These are phyloP conservation scores for Polia nebulosa DNA, from an alignment of 2,888 invertebrate species.

Conservation along the genomic window DNA sequence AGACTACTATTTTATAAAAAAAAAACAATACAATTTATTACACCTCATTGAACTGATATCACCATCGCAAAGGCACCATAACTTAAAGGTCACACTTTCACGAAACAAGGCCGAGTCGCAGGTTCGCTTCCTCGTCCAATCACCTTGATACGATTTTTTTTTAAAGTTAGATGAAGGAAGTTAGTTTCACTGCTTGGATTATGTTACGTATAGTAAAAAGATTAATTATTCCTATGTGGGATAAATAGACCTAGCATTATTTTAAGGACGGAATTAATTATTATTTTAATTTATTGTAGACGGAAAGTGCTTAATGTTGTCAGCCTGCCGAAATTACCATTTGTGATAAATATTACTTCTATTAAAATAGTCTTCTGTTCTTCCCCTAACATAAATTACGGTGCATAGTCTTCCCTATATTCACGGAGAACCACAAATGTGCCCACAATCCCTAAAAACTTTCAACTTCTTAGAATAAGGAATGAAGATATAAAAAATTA, in stretches of 20 bases:
- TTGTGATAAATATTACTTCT: neutral
- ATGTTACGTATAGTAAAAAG: slow-evolving; percentile 59
- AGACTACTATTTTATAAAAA: no score
- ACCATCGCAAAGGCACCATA: slow-evolving; percentile 47
- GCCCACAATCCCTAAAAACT: neutral
- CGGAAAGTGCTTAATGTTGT: neutral
- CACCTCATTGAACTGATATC: slow-evolving; percentile 40
- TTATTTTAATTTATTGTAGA: neutral
- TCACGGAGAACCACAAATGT: neutral
- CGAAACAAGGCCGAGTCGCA: slow-evolving; percentile 61
- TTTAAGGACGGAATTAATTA: slow-evolving; percentile 16
- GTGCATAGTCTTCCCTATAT: no score
- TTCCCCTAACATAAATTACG: no score
- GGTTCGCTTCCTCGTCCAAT: slow-evolving; percentile 64
- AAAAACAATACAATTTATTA: slow-evolving; percentile 7
- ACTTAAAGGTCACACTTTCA: slow-evolving; percentile 66
- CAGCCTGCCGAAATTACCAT: neutral
- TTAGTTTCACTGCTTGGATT: slow-evolving; percentile 60
- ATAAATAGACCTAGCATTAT: slow-evolving; percentile 33
- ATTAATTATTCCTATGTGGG: slow-evolving; percentile 52
- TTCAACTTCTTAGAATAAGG: neutral
- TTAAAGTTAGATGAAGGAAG: slow-evolving; percentile 68
- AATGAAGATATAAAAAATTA: slow-evolving; percentile 38
- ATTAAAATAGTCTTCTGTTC: no score
- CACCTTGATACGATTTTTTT: slow-evolving; percentile 68